Conservation (phyloP, 2,888 invertebrate species). For the Mesodorylaimus sp. region DNA sequence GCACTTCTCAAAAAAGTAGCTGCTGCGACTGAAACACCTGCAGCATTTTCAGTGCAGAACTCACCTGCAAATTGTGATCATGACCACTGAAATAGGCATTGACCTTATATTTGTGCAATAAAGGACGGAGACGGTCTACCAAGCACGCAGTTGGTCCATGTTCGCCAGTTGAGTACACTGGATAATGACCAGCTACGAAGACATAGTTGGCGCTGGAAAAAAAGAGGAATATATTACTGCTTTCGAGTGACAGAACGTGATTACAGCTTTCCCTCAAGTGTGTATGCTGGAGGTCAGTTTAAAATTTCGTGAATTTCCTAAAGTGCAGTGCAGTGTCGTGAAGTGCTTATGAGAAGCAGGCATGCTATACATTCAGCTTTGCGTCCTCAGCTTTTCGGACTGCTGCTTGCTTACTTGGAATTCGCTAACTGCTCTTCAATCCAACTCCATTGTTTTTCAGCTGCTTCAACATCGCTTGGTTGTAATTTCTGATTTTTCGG, state of each 20-base stretch:
- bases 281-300: no score
- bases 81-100: constrained; percentile 37
- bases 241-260: no score
- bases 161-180: constrained; percentile 35
- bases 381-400: no score
- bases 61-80: constrained; percentile 37
- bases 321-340: no score
- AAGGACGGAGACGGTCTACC: constrained; percentile 30
- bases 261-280: no score
- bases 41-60: no score
- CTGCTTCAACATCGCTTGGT: constrained; percentile 13
- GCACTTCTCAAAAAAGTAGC: no score
- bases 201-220: constrained; percentile 34
- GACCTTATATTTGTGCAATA: constrained; percentile 34
- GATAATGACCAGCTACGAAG: constrained; percentile 36
- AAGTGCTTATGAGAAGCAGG: no score
- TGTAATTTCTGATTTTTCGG: background rate
- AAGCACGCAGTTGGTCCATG: constrained; percentile 38
- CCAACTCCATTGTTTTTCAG: constrained; percentile 33
- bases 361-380: no score
- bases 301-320: no score
- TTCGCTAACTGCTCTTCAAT: constrained; percentile 26
- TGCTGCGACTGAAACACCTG: no score
- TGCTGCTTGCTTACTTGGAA: constrained; percentile 27
- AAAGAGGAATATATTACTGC: no score